phyloP scores from a whole-genome alignment of 2,797 vertebrate species.

The Crenichthys baileyi region DNA sequence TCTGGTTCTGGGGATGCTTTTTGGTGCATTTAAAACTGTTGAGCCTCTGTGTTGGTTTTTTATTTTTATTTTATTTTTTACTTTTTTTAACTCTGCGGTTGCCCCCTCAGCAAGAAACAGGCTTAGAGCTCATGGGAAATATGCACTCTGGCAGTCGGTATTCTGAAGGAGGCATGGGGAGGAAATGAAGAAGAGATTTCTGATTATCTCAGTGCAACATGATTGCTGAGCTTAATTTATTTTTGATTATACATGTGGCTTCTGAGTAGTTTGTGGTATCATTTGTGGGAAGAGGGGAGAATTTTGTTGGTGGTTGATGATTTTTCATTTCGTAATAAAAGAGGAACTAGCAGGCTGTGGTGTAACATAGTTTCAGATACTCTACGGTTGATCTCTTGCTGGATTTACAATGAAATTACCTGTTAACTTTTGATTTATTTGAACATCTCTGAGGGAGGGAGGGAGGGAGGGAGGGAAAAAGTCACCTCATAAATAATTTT shows the following conservation, averaged over 20 bases:
- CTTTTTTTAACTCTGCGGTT: constrained; percentile 44
- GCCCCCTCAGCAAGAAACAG: constrained; percentile 54
- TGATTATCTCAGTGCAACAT: constrained; percentile 63
- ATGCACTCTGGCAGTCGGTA: constrained; percentile 64
- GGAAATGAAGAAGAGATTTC: constrained; percentile 73
- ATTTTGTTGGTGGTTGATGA: constrained; percentile 33
- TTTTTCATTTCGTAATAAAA: constrained; percentile 34
- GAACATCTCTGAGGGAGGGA: neutral
- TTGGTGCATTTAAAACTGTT: constrained; percentile 23
- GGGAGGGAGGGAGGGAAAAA: neutral
- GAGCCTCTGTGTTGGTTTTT: constrained; percentile 12
- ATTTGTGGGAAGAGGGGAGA: constrained; percentile 33
- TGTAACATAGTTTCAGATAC: constrained; percentile 19
- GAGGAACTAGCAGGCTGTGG: constrained; percentile 25
- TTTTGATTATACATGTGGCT: constrained; percentile 65
- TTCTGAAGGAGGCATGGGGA: constrained; percentile 58
- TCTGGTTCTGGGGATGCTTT: constrained; percentile 57
- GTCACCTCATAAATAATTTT: neutral
- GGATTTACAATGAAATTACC: constrained; percentile 11
- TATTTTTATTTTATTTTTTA: neutral
- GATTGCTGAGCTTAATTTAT: constrained; percentile 71
- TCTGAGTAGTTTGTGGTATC: constrained; percentile 53
- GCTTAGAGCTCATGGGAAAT: constrained; percentile 74
- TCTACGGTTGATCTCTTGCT: constrained; percentile 18
- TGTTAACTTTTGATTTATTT: constrained; percentile 7